phyloP scores from a whole-genome alignment of 2,797 vertebrate species.

The Xiphophorus birchmanni region DNA sequence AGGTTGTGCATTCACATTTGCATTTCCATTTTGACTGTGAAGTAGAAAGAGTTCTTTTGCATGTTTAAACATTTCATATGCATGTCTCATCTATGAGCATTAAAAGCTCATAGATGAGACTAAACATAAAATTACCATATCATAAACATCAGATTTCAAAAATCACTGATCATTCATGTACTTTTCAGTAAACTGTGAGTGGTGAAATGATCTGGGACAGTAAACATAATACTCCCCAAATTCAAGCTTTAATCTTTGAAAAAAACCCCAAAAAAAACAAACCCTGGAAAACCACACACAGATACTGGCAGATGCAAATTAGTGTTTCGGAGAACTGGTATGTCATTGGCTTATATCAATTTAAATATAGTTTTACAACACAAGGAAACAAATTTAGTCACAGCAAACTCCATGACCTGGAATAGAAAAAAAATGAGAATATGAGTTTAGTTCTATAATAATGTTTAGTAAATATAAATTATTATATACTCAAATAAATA shows the following conservation, averaged over 20 bases:
- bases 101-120: background rate
- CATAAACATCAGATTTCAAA: conserved; percentile 5
- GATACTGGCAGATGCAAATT: conserved; percentile 19
- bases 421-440: too few relatives aligned
- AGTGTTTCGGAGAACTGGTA: conserved; percentile 8
- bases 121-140: background rate
- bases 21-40: conserved; percentile 7
- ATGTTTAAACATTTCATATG: background rate
- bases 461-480: conserved; percentile 7
- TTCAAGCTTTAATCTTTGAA: background rate
- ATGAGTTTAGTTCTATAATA: background rate
- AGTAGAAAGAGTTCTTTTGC: background rate
- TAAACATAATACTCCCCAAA: conserved; percentile 1
- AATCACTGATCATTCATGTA: conserved; percentile 1
- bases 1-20: conserved; percentile 10
- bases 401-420: background rate
- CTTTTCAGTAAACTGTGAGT: conserved; percentile 4
- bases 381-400: background rate
- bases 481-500: background rate
- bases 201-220: conserved; percentile 4
- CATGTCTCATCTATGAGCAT: too few relatives aligned
- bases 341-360: background rate
- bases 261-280: conserved; percentile 6
- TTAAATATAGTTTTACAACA: conserved; percentile 10
- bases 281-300: background rate